Percentiles rank a stretch among this genome's conserved stretches.
Conservation (phyloP, 2,888 invertebrate genomes). For the Frankliniella fusca region DNA sequence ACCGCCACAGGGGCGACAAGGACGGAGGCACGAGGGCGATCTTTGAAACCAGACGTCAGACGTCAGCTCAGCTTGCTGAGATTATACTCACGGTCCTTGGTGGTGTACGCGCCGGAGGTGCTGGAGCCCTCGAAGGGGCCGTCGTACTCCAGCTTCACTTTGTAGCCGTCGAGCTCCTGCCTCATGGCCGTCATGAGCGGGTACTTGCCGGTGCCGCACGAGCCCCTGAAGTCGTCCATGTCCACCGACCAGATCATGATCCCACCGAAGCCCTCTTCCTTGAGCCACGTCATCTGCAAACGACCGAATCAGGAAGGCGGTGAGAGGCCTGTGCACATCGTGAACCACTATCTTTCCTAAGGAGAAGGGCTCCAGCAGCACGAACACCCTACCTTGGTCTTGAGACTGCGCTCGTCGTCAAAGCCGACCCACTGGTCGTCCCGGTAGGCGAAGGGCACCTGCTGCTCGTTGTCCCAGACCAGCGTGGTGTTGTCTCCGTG, state of each 20-base stretch:
- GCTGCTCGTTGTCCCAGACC: slow-evolving; percentile 94
- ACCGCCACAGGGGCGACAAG: too few species aligned
- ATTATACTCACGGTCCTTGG: slow-evolving; percentile 75
- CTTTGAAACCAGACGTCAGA: too few species aligned
- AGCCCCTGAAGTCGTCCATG: slow-evolving; percentile 91
- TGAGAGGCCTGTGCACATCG: background rate
- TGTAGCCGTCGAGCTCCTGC: slow-evolving; percentile 77
- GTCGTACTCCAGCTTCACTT: slow-evolving; percentile 75
- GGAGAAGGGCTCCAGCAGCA: background rate
- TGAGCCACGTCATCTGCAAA: slow-evolving; percentile 82
- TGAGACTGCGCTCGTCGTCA: slow-evolving; percentile 85
- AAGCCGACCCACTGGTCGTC: slow-evolving; percentile 93
- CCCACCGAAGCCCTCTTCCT: slow-evolving; percentile 90
- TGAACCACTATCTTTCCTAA: background rate
- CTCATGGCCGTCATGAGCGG: slow-evolving; percentile 83
- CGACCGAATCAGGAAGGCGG: background rate
- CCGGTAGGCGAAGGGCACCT: slow-evolving; percentile 90
- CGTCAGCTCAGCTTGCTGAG: too few species aligned
- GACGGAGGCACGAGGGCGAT: too few species aligned
- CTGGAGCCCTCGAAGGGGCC: slow-evolving; percentile 77
- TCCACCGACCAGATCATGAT: slow-evolving; percentile 97
- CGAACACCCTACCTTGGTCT: slow-evolving; percentile 68
- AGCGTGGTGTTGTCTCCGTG: slow-evolving; percentile 85
- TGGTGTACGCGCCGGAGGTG: slow-evolving; percentile 71
- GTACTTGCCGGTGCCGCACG: slow-evolving; percentile 85